Base-by-base conservation (phyloP, 2,113 vertebrate genomes). In the Callospermophilus lateralis region DNA sequence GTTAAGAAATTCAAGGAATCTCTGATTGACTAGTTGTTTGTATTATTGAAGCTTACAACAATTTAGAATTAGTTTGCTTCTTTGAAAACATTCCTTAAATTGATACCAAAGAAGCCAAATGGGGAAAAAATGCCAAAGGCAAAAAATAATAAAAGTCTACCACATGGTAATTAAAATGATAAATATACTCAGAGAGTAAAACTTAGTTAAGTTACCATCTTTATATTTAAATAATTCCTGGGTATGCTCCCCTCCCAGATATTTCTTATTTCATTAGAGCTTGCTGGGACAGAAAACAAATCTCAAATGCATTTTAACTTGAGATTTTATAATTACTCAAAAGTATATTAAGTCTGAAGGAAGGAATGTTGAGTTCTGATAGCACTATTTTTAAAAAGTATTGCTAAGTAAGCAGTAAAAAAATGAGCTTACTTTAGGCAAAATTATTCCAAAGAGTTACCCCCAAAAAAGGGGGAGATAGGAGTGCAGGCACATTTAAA, bases 1-100 rank as follows among this genome's bases (percentile, higher is more conserved):
- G 65, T 84, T 78, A 87, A 76, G 28, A 93, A 96, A 96, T 90
- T 92, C 45, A 78, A 86, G 0, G 42, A 95, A 81, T 85, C 19
- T 90, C n/a, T 91, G 13, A 84, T 81, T 32, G 7, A 89, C 90
- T 63, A 89, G 4, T 34, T n/a, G 16, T 55, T 63, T 89, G 13
- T 45, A 81, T 95, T 51, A 55, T 88, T 93, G 83, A 90, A 88
- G 20, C 70, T 24, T 67, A 11, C 6, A 89, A 76, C 79, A 83
- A 86, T 26, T 6, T 95, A 74, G 79, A 93, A 87, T 32, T 58
- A 12, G 22, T 88, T 95, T 63, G 79, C 65, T 89, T 95, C 58
- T 86, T 93, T 63, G 68, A 89, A 93, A 83, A 73, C 5, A 51
- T 55, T 90, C 1, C 48, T 94, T 95, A 92, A 73, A 24, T 48